phyloP scores from a whole-genome alignment of 2,888 invertebrate species.

The Axea sp. region DNA sequence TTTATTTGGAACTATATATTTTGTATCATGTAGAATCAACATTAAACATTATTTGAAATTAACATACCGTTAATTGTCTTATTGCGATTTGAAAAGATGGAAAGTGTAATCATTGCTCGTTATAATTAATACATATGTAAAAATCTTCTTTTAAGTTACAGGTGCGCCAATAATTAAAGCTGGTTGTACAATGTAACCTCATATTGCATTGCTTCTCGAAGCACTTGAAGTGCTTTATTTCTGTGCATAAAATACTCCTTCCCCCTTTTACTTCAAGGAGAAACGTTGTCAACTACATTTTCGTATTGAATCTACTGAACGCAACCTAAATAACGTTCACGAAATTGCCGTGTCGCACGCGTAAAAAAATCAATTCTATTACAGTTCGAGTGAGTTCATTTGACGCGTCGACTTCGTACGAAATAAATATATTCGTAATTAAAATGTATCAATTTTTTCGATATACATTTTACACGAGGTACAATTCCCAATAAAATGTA shows the following conservation, averaged over 20 bases:
- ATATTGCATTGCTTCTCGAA: conserved; percentile 12
- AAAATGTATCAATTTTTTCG: no score
- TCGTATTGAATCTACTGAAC: conserved; percentile 23
- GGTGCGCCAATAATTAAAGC: no score
- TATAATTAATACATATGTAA: no score
- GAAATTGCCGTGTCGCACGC: conserved; percentile 8
- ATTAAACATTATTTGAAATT: no score
- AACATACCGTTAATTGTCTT: no score
- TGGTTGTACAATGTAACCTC: conserved; percentile 3
- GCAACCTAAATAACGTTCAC: conserved; percentile 19
- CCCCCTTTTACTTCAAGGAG: conserved; percentile 18
- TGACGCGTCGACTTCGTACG: not conserved
- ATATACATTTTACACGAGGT: no score
- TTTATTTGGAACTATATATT: no score
- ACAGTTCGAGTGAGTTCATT: not conserved
- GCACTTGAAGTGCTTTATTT: conserved; percentile 13
- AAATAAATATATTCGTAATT: not conserved
- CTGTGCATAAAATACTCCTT: conserved; percentile 10
- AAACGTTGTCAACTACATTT: conserved; percentile 21
- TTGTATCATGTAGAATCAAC: no score
- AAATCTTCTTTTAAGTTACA: no score
- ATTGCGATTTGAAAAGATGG: no score
- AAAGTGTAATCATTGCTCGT: no score
- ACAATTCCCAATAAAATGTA: no score
- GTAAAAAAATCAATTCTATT: conserved; percentile 3